These are phyloP conservation scores for Anas acuta DNA, from an alignment of 2,797 vertebrate genomes.

Conservation along the genomic window DNA sequence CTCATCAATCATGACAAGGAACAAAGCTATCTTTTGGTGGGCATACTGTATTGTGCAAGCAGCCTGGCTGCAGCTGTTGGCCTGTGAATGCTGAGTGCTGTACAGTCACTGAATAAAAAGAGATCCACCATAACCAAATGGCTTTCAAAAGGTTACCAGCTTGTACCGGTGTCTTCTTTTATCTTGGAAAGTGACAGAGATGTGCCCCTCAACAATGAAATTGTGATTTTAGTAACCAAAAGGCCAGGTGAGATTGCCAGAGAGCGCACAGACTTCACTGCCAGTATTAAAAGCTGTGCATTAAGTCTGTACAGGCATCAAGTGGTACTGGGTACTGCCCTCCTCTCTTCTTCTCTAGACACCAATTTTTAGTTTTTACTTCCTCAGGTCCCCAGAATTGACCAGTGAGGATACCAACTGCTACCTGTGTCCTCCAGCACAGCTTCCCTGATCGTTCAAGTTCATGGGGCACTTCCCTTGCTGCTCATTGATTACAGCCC, in stretches of 20 bases:
- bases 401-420: not conserved
- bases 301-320: not conserved
- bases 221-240: not conserved
- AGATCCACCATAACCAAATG: not conserved
- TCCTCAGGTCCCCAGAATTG: not conserved
- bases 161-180: not conserved
- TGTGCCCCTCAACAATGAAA: not conserved
- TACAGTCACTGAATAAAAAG: not conserved
- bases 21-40: not conserved
- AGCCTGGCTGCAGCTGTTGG: conserved; percentile 1
- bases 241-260: not conserved
- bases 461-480: not conserved
- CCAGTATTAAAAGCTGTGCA: not conserved
- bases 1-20: not conserved
- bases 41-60: not conserved
- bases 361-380: not conserved
- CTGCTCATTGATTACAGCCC: no score
- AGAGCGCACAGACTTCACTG: not conserved
- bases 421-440: not conserved
- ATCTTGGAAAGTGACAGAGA: not conserved
- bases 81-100: not conserved
- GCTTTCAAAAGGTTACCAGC: not conserved
- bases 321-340: not conserved
- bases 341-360: not conserved
- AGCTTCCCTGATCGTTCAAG: not conserved